Evolutionary conservation across 2,113 vertebrate species (phyloP).

Genomic region (Pseudolaguvia tuberculata): DNA sequence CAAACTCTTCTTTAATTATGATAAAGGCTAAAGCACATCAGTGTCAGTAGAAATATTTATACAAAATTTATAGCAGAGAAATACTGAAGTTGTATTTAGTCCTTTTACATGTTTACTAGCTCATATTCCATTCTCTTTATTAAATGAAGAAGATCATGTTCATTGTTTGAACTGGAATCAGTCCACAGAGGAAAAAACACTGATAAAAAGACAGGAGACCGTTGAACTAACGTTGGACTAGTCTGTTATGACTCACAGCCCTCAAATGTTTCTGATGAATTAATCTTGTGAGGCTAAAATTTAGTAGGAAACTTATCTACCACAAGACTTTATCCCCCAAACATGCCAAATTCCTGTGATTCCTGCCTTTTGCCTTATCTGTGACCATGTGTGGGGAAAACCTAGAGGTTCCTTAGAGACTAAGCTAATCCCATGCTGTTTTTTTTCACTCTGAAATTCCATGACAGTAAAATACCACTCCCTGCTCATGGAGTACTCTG

Average conservation of each 20-base stretch:
- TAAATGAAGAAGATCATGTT: slow-evolving; percentile 31
- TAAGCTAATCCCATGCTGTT: neutral
- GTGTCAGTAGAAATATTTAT: slow-evolving; percentile 5
- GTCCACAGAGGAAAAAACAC: slow-evolving; percentile 18
- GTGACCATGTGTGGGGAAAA: slow-evolving; percentile 24
- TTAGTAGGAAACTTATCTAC: slow-evolving; percentile 25
- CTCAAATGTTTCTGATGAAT: neutral
- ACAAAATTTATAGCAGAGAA: neutral
- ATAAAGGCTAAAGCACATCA: slow-evolving; percentile 17
- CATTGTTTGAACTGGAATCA: slow-evolving; percentile 23
- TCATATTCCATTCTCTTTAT: slow-evolving; percentile 16
- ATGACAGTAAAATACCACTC: neutral
- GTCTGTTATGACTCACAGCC: neutral
- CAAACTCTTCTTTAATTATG: slow-evolving; percentile 13
- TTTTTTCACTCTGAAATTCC: slow-evolving; percentile 10
- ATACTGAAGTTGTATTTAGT: neutral
- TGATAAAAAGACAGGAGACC: slow-evolving; percentile 5
- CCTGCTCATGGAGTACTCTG: neutral
- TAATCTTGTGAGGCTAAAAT: slow-evolving; percentile 5
- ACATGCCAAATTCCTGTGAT: slow-evolving; percentile 32
- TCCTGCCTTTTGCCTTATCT: slow-evolving; percentile 31
- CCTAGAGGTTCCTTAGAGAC: slow-evolving; percentile 5
- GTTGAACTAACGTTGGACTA: neutral
- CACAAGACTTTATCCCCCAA: neutral
- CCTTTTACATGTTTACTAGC: slow-evolving; percentile 5